phyloP scores from a whole-genome alignment of 2,888 invertebrate species.

The Trilocha varians region DNA sequence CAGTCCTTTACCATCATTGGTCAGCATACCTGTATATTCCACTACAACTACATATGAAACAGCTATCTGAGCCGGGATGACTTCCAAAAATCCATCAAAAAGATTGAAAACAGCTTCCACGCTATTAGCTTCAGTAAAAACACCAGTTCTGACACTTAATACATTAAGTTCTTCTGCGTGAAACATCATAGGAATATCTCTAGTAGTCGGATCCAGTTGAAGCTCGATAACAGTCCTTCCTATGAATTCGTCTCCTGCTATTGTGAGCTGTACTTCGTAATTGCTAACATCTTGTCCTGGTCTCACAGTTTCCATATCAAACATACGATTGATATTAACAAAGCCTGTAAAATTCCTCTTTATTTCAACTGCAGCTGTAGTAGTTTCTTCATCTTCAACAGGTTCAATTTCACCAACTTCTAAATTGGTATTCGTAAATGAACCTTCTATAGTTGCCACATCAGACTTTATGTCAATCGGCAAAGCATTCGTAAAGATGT shows the following conservation, averaged over 20 bases:
- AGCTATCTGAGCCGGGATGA: slow-evolving; percentile 19
- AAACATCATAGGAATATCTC: slow-evolving; percentile 27
- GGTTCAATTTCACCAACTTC: not conserved
- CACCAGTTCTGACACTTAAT: slow-evolving; percentile 26
- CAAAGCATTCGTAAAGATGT: slow-evolving; percentile 31
- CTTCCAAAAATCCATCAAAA: slow-evolving; percentile 25
- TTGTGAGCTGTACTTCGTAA: slow-evolving; percentile 33
- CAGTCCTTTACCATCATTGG: slow-evolving; percentile 27
- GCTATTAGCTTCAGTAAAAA: slow-evolving; percentile 25
- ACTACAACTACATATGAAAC: slow-evolving; percentile 30
- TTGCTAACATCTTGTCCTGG: slow-evolving; percentile 30
- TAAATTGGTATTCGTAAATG: slow-evolving; percentile 10
- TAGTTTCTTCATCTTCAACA: not conserved
- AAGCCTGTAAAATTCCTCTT: slow-evolving; percentile 10
- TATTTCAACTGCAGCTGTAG: not conserved
- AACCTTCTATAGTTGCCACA: slow-evolving; percentile 13
- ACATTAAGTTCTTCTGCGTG: slow-evolving; percentile 27
- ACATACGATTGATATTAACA: slow-evolving; percentile 15
- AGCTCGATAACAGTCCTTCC: slow-evolving; percentile 36
- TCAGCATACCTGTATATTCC: slow-evolving; percentile 31
- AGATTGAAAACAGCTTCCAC: slow-evolving; percentile 13
- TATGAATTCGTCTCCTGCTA: slow-evolving; percentile 24
- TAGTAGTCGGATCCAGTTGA: slow-evolving; percentile 18
- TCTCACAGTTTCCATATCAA: slow-evolving; percentile 20
- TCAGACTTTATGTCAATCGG: slow-evolving; percentile 22